Evolutionary conservation across 2,113 vertebrate species (phyloP), one percentile per base, ranked within the genome.

Genomic region (Tyto alba): DNA sequence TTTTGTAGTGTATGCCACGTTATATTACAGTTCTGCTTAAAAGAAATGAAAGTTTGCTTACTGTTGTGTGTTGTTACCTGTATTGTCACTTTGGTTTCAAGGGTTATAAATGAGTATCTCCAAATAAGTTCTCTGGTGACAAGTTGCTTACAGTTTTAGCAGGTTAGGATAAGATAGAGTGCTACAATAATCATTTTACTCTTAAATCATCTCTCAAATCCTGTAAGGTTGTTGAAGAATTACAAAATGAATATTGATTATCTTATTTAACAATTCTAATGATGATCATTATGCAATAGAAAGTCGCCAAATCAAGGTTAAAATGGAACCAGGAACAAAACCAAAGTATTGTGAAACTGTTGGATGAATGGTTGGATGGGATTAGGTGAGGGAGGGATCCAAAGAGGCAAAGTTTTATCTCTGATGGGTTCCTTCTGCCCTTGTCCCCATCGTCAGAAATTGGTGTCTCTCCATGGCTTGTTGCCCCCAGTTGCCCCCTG

Each of bases 401-500:
- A 43, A 75, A 41, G 38, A 16, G 26, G 13, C 6, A 36, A 78
- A 40, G 56, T n/a, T 92, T 41, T 8, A 32, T 78, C 29, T 55
- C 19, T 4, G 1, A 3, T 41, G 52, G 13, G 6, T 47, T 87
- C 52, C 27, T 73, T 66, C 41, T 62, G 12, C 36, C 41, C 2
- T 34, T 48, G 20, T 45, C 27, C n/a, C 62, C 8, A 11, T 19
- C 48, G 32, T 14, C 0, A 0, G 40, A 16, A 75, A 32, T 15
- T 2, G 25, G 13, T 27, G 36, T 69, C 32, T 69, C 41, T 63
- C 23, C 27, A 6, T 13, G 12, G 19, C 41, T 45, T 74, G 7
- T 68, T 47, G 38, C 26, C 32, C 40, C 26, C 2, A 0, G 1
- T 30, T 1, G 0, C 9, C 22, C n/a, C 7, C 34, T n/a, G 41